These are phyloP conservation scores for Trichonephila clavipes DNA, from an alignment of 1,140 invertebrate species.

Conservation along the genomic window DNA sequence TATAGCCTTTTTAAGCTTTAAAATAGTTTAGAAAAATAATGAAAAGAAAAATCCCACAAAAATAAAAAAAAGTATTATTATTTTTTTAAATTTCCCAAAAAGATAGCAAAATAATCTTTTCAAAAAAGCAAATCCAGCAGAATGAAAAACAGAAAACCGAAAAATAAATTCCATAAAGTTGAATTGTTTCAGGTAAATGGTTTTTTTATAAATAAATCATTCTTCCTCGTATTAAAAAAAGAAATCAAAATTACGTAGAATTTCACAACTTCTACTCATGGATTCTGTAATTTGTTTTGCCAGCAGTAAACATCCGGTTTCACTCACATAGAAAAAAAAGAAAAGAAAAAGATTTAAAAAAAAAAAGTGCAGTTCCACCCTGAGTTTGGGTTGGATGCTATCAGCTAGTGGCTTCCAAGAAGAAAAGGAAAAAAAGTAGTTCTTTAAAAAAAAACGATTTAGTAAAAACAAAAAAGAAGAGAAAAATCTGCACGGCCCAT, in stretches of 20 bases:
- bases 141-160: background rate
- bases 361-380: slow-evolving; percentile 46
- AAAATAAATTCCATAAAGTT: background rate
- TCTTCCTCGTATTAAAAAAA: background rate
- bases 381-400: background rate
- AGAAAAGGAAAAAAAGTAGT: slow-evolving; percentile 50
- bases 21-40: no score
- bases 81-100: no score
- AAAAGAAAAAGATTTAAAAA: slow-evolving; percentile 13
- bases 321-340: background rate
- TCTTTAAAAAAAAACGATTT: slow-evolving; percentile 9
- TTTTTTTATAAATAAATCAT: background rate
- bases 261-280: background rate
- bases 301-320: slow-evolving; percentile 66
- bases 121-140: background rate
- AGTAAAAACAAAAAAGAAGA: slow-evolving; percentile 31
- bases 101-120: background rate
- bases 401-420: background rate
- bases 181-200: background rate
- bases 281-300: slow-evolving; percentile 18
- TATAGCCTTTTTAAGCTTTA: no score
- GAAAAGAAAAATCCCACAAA: no score
- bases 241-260: background rate
- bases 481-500: slow-evolving; percentile 42
- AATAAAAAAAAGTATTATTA: no score